Base-by-base conservation (phyloP, 2,797 vertebrate species). In the Crocidura indochinensis region DNA sequence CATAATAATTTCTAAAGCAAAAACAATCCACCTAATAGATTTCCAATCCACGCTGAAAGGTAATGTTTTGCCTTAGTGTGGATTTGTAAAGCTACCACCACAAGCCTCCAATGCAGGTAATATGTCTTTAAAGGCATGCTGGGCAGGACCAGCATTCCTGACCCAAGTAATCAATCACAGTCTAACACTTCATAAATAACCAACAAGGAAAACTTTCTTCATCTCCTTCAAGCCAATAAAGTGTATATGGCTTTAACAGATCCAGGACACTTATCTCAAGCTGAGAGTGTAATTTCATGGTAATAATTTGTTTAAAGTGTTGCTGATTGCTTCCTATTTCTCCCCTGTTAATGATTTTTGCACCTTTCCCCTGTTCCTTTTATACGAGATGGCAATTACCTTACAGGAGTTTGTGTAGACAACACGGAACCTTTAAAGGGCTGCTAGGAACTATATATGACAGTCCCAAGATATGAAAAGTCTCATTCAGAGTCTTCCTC, bases 281-380 rank as follows among this genome's bases (percentile, higher is more conserved):
- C 96, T 92, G 96, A 91, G 97, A 96, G 96, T 95, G 90, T 95
- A 97, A 98, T 98, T 98, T 98, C 98, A 98, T 92, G 97, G 98
- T 96, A 97, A 97, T 98, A 97, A 97, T 98, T 98, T 97, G 96
- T 97, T 97, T 97, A 95, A 98, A 97, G 97, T 97, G 97, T 97
- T 96, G 97, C 97, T 97, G 98, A 98, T 98, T 97, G 97, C 98
- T 98, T 98, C 98, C 98, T 98, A 97, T 96, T 98, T 97, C 97
- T 97, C 96, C 85, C 92, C 77, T 91, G 94, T 90, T 98, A 98
- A 98, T 98, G 97, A 97, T 97, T 98, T 98, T 97, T 98, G 96
- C 98, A 98, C 97, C 98, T 98, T 98, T 96, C 95, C 93, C 81
- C 94, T 95, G 89, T 92, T 96, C 85, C 91, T 96, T 97, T 96